Base-by-base conservation (phyloP, 2,113 vertebrate species). In the Toxotes jaculatrix region DNA sequence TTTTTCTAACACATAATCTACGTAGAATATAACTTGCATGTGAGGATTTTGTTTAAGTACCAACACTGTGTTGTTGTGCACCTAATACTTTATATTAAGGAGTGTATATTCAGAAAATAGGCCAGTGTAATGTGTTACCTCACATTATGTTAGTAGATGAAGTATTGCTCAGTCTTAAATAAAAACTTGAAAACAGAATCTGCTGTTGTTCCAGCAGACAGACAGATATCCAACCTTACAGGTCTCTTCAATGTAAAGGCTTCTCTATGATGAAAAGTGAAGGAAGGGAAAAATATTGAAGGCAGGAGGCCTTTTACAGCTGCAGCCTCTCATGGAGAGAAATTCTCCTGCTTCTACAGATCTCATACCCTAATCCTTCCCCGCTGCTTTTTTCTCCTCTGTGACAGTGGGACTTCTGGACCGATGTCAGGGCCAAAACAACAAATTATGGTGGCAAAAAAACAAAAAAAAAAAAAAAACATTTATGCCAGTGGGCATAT, bases 321-420 rank as follows among this genome's bases (percentile, higher is more conserved):
- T 74, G 70, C 77, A 70, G 32, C 43, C 11, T 71, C 23, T 74
- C 9, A 19, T 16, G n/a, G 19, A 59, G 63, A 76, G 49, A 79
- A 77, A 80, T 69, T 7, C 0, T 53, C 47, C 62, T 53, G 43
- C 67, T 7, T 10, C 40, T 59, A 67, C 38, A 78, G 16, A 84
- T 53, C 67, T 69, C 64, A 68, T 19, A 1, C 38, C 40, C 14
- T 21, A 62, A 72, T 83, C 74, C 56, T 45, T 31, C 14, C 64
- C 43, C 67, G 72, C 61, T 80, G 72, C 79, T 64, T 42, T 72
- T 78, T 82, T 79, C 65, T 79, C 27, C 77, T 17, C 17, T 0
- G 31, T 79, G 63, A 72, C 74, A 31, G 56, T 10, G 31, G 3
- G 38, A 69, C 32, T 57, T 66, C 64, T 77, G 23, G 45, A 45